Conservation (phyloP, 2,797 vertebrate genomes). For the Champsocephalus gunnari region DNA sequence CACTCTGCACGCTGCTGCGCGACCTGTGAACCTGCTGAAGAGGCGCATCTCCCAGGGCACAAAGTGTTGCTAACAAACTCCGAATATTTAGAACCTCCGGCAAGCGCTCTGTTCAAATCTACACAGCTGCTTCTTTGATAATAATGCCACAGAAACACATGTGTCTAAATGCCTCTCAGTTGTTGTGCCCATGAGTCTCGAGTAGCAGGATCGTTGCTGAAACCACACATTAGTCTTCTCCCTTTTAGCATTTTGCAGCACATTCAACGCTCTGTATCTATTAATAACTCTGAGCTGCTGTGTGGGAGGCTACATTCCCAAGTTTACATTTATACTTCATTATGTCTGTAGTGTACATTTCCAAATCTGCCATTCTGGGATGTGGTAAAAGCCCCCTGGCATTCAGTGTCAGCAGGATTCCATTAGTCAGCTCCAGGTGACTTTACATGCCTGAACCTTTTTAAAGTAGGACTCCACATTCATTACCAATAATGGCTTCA, state of each 20-base stretch:
- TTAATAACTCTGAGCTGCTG: slow-evolving; percentile 70
- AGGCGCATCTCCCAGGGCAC: slow-evolving; percentile 85
- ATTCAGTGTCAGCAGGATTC: slow-evolving; percentile 85
- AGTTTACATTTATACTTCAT: slow-evolving; percentile 83
- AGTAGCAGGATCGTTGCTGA: slow-evolving; percentile 38
- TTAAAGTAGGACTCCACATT: slow-evolving; percentile 90
- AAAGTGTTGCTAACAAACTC: slow-evolving; percentile 82
- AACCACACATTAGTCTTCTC: slow-evolving; percentile 44
- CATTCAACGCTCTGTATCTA: slow-evolving; percentile 56
- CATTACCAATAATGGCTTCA: slow-evolving; percentile 89
- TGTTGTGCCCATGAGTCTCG: slow-evolving; percentile 40
- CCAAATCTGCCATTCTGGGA: slow-evolving; percentile 77
- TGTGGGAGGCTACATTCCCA: slow-evolving; percentile 75
- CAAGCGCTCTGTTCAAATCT: slow-evolving; percentile 43
- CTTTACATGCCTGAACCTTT: slow-evolving; percentile 87
- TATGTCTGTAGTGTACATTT: slow-evolving; percentile 80
- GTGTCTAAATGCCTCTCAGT: slow-evolving; percentile 15
- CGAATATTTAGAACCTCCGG: slow-evolving; percentile 72
- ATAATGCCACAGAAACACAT: slow-evolving; percentile 30
- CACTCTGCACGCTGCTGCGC: slow-evolving; percentile 82
- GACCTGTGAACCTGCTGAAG: slow-evolving; percentile 86
- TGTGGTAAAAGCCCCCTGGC: slow-evolving; percentile 80
- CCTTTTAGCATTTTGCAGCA: slow-evolving; percentile 52
- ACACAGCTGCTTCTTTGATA: slow-evolving; percentile 47
- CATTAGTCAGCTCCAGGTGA: slow-evolving; percentile 90